Conservation (phyloP, 2,888 invertebrate genomes). For the Agrochola circellaris region DNA sequence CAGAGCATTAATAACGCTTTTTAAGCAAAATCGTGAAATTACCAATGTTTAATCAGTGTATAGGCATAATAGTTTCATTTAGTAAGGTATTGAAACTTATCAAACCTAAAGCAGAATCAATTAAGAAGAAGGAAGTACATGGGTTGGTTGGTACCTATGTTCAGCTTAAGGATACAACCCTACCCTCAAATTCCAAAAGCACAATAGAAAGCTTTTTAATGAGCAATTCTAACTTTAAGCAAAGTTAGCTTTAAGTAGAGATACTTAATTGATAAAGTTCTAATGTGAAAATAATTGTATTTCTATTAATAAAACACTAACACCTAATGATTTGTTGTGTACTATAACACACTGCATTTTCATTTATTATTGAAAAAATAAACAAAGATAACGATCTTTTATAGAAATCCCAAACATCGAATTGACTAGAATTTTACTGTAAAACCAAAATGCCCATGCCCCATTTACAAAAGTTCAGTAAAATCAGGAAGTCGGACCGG, state of each 20-base stretch:
- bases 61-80: conserved; percentile 2
- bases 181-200: background rate
- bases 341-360: background rate
- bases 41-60: background rate
- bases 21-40: conserved; percentile 36
- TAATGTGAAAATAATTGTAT: background rate
- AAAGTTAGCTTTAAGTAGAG: background rate
- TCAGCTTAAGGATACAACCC: background rate
- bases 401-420: conserved; percentile 3
- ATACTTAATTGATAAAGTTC: background rate
- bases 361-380: background rate
- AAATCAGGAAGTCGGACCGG: conserved; percentile 55
- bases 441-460: conserved; percentile 19
- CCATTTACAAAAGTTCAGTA: conserved; percentile 37
- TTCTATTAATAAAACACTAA: background rate
- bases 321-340: background rate
- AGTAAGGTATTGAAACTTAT: background rate
- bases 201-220: background rate
- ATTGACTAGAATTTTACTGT: conserved; percentile 4
- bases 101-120: background rate
- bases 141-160: background rate
- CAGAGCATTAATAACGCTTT: conserved; percentile 34
- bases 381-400: background rate
- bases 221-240: background rate
- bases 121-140: background rate